Evolutionary conservation across 2,888 invertebrate genomes (phyloP), one percentile per base, ranked within the genome.

Genomic region (Diloba caeruleocephala): DNA sequence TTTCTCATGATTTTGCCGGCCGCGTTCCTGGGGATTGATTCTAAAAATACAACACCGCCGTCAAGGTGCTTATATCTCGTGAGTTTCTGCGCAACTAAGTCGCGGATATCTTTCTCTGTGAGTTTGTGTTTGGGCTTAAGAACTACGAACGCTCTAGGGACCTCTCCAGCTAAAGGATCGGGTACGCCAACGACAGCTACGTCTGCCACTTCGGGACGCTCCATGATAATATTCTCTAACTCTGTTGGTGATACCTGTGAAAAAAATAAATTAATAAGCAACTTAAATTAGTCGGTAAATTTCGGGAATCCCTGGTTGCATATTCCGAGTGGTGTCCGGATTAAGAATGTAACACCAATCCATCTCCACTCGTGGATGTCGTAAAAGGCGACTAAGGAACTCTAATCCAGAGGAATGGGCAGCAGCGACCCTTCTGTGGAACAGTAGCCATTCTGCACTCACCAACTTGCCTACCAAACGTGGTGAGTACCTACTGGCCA

Each of bases 161-260:
- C 84, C 90, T 97, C 97, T 0, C 97, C 97, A 0, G 96, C 95
- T 14, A 95, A 78, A 0, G 94, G 89, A 75, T 97, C 95, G 0
- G 96, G 95, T 13, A 96, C 91, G 0, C 97, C 97, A 7, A 97
- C 95, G 0, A 97, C 97, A 0, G 97, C 97, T 0, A 95, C 97
- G 79, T 97, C 97, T 0, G 94, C 94, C 8, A 98, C 95, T 52
- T 95, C 95, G 0, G 96, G 95, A 60, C 95, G 94, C 78, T 96
- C 95, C 82, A 96, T 93, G 31, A 98, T 94, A 4, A 97, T 81
- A 65, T 95, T 96, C 87, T 98, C 98, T 51, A 98, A 85, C 88
- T 98, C 98, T 1, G 97, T 97, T 14, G 98, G 98, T 0, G 98
- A 96, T 19, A 98, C 97, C 97, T 97, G 90, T 61, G 71, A 73